A percentile compares a stretch with the other conserved stretches of the same genome.
Evolutionary conservation across 2,888 invertebrate genomes (phyloP).

Genomic region (Hetaerina titia): DNA sequence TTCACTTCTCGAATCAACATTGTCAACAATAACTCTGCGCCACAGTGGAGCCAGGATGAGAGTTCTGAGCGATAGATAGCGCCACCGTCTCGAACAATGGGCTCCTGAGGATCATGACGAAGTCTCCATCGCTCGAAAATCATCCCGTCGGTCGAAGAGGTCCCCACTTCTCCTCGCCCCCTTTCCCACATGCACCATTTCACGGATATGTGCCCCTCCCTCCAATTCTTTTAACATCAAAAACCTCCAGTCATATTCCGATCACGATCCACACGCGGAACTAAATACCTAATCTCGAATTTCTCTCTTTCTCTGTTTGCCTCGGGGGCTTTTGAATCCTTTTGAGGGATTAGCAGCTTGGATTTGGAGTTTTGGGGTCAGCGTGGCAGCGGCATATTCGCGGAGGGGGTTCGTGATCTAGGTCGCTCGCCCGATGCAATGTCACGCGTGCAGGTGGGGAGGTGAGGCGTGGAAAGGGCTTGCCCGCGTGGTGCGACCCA

Average conservation of each 20-base stretch:
- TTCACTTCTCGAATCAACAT: conserved; percentile 26
- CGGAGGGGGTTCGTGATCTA: neutral
- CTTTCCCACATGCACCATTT: neutral
- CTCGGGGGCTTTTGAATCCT: neutral
- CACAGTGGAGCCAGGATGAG: neutral
- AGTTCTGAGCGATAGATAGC: neutral
- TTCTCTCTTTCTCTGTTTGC: neutral
- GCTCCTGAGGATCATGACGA: neutral
- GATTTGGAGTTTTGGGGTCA: neutral
- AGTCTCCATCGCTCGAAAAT: neutral
- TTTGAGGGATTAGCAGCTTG: neutral
- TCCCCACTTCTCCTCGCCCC: neutral
- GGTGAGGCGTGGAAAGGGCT: neutral
- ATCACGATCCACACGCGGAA: neutral
- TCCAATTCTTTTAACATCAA: too few species aligned
- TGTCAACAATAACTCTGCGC: conserved; percentile 3
- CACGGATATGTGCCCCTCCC: too few species aligned
- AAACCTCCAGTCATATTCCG: neutral
- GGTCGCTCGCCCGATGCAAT: neutral
- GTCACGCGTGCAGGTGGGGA: neutral
- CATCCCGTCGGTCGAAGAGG: neutral
- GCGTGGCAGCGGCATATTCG: neutral
- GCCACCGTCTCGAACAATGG: neutral
- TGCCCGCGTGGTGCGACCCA: neutral
- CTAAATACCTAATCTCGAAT: neutral